phyloP scores from a whole-genome alignment of 23 tunicate species.

The Trididemnum miniatum region DNA sequence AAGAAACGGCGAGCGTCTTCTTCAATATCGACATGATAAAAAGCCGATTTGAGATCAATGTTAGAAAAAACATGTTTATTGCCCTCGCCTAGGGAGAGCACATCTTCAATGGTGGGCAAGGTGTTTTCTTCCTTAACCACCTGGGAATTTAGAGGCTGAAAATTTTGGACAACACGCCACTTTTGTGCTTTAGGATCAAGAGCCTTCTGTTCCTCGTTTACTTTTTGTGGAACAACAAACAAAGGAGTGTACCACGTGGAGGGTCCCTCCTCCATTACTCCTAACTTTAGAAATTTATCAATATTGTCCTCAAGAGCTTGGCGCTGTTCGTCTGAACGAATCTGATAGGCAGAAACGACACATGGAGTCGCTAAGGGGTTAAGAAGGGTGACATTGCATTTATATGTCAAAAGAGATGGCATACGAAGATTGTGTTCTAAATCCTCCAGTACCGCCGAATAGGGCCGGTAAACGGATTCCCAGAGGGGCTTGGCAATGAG shows the following conservation, averaged over 20 bases:
- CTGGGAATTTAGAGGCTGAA: not conserved
- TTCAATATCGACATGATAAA: not conserved
- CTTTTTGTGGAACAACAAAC: constrained; percentile 14
- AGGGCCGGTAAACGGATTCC: not conserved
- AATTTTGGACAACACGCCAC: constrained; percentile 1
- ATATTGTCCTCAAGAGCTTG: not conserved
- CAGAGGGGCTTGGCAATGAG: not conserved
- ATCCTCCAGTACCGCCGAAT: not conserved
- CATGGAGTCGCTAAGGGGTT: not conserved
- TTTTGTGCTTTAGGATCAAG: not conserved
- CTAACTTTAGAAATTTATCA: not conserved
- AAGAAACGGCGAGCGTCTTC: not conserved
- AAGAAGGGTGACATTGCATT: not conserved
- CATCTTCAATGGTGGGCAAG: not conserved
- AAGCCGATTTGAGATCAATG: not conserved
- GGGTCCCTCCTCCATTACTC: not conserved
- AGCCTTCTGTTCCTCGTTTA: not conserved
- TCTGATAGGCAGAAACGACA: not conserved
- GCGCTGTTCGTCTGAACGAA: not conserved
- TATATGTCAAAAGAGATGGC: not conserved
- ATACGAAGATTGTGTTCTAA: not conserved
- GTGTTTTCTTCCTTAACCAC: not conserved
- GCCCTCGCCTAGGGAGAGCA: not conserved
- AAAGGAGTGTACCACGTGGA: not conserved
- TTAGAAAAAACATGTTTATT: not conserved